phyloP scores from a whole-genome alignment of 2,113 vertebrate genomes.

The western clawed frog (Xenopus tropicalis) region UCB_Xtro_10.0 CM004449.2:72480501-72481000 shows the following conservation, averaged over 20 bases:
- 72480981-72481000: no score
- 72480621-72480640: neutral
- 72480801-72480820: neutral
- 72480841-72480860: no score
- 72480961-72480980: no score
- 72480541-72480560: no score
- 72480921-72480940: no score
- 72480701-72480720: neutral
- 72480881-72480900: neutral
- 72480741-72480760: neutral
- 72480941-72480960: no score
- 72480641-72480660: constrained; percentile 11
- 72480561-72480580: no score
- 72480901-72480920: no score
- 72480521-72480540: no score
- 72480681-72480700: neutral
- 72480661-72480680: neutral
- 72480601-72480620: constrained; percentile 11
- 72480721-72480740: neutral
- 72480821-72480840: no score
- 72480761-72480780: neutral
- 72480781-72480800: neutral
- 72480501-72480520: no score
- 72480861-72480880: no score
- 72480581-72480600: neutral